Percentiles rank a stretch among this genome's conserved stretches.
These are phyloP conservation scores for Erebia palarica DNA, from an alignment of 2,888 invertebrate genomes.

Conservation along the genomic window DNA sequence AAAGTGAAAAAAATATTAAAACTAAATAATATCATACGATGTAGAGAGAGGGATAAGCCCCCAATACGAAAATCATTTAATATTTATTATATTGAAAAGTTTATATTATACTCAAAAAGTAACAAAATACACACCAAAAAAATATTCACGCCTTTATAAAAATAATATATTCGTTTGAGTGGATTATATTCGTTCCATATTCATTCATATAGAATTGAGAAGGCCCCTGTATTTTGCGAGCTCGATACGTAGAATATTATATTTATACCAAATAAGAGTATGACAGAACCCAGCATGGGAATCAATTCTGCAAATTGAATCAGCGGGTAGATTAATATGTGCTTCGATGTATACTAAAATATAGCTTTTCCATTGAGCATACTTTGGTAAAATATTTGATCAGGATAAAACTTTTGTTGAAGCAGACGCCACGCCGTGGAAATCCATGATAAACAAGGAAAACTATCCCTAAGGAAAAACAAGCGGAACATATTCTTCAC, in stretches of 20 bases:
- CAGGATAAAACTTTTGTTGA: background rate
- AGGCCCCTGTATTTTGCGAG: background rate
- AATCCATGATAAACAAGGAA: background rate
- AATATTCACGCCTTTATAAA: constrained; percentile 20
- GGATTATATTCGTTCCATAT: constrained; percentile 30
- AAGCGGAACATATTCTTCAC: background rate
- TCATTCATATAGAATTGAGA: constrained; percentile 21
- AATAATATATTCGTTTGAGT: constrained; percentile 32
- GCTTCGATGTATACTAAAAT: constrained; percentile 34
- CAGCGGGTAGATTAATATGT: constrained; percentile 39
- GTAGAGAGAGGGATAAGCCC: no score
- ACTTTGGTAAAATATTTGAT: background rate
- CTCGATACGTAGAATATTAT: background rate
- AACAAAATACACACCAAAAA: background rate
- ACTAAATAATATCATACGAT: no score
- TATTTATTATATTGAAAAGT: background rate
- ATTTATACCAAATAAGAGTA: constrained; percentile 1
- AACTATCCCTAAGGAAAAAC: background rate
- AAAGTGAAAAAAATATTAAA: no score
- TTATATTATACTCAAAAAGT: background rate
- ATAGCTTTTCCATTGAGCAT: background rate
- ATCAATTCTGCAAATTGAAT: constrained; percentile 47
- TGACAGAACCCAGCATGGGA: constrained; percentile 35
- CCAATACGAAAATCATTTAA: background rate
- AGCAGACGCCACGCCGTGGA: background rate